phyloP scores from a whole-genome alignment of 2,113 vertebrate species.

The Sinocyclocheilus anshuiensis region DNA sequence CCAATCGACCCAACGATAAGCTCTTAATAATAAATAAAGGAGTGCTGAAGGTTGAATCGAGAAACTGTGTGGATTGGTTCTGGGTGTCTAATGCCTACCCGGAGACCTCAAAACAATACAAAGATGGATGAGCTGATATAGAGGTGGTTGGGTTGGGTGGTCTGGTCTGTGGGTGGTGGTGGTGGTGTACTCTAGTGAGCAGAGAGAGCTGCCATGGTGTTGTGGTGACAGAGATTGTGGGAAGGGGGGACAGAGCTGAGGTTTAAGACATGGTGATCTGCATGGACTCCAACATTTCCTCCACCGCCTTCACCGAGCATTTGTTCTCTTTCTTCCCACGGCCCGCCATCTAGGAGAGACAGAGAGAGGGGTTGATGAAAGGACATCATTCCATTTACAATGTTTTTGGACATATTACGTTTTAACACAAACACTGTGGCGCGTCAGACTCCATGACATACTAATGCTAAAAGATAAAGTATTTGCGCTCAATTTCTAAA shows the following conservation, averaged over 20 bases:
- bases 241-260: conserved; percentile 46
- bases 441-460: conserved; percentile 43
- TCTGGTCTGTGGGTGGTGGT: conserved; percentile 48
- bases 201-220: conserved; percentile 65
- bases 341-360: conserved; percentile 84
- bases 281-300: conserved; percentile 98
- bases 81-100: conserved; percentile 18
- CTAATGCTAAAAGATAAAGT: conserved; percentile 48
- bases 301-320: conserved; percentile 93
- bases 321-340: conserved; percentile 93
- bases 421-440: conserved; percentile 52
- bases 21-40: conserved; percentile 29
- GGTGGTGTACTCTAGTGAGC: conserved; percentile 46
- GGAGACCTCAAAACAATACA: conserved; percentile 19
- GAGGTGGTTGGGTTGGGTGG: conserved; percentile 48
- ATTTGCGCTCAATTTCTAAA: conserved; percentile 42
- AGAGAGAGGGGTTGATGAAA: conserved; percentile 19
- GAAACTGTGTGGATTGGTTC: conserved; percentile 24
- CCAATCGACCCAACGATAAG: conserved; percentile 10
- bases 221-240: conserved; percentile 49
- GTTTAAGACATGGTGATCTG: conserved; percentile 95
- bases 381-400: conserved; percentile 47
- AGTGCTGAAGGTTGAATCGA: conserved; percentile 39
- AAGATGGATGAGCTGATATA: conserved; percentile 21
- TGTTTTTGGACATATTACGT: conserved; percentile 46